These are phyloP conservation scores for Porites divaricata DNA, from an alignment of 92 coral and sea anemone species.

Conservation along the genomic window DNA sequence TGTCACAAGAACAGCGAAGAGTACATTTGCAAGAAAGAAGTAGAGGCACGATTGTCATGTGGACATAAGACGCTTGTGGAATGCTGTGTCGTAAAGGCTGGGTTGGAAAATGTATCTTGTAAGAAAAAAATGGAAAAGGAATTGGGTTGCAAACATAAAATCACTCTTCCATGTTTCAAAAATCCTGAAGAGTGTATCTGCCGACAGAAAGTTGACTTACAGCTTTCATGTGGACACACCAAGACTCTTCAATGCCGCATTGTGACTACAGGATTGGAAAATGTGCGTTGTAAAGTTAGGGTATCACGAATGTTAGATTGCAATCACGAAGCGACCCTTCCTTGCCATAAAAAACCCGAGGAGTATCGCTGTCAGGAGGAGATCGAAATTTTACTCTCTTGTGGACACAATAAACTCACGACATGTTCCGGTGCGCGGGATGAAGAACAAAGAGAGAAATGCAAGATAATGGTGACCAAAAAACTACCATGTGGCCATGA, in stretches of 20 bases:
- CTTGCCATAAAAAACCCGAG: slow-evolving; percentile 22
- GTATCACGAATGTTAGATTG: slow-evolving; percentile 16
- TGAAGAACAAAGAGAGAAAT: not conserved
- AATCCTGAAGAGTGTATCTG: slow-evolving; percentile 1
- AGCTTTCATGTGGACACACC: slow-evolving; percentile 28
- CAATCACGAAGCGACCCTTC: slow-evolving; percentile 35
- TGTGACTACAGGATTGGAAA: slow-evolving; percentile 6
- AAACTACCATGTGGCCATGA: slow-evolving; percentile 66
- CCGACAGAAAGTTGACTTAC: not conserved
- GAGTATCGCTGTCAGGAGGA: not conserved
- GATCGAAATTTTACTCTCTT: not conserved
- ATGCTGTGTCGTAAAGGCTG: slow-evolving; percentile 30
- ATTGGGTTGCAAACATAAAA: slow-evolving; percentile 46
- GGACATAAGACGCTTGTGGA: not conserved
- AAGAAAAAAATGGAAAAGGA: slow-evolving; percentile 12
- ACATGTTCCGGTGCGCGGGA: slow-evolving; percentile 15
- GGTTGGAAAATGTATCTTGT: slow-evolving; percentile 22
- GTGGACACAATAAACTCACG: slow-evolving; percentile 31
- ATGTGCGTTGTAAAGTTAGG: not conserved
- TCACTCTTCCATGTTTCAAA: slow-evolving; percentile 6
- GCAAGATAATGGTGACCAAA: not conserved
- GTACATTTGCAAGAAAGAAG: not conserved
- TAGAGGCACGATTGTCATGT: slow-evolving; percentile 6
- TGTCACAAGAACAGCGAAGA: slow-evolving; percentile 10
- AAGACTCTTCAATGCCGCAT: slow-evolving; percentile 32